Evolutionary conservation across 2,888 invertebrate species (phyloP), one percentile per base, ranked within the genome.

Genomic region (Ornithoptera alexandrae): DNA sequence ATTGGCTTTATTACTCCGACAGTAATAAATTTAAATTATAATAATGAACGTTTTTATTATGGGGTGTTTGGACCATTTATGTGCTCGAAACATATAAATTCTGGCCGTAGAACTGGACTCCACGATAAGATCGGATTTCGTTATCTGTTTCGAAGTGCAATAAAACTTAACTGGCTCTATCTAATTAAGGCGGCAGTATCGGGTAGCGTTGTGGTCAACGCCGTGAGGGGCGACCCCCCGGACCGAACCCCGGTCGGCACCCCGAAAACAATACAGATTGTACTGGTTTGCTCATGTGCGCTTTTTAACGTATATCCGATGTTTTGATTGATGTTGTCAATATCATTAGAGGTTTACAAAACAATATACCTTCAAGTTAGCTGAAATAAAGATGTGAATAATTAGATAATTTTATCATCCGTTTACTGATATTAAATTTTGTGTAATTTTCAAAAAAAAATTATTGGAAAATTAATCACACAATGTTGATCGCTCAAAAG

Each of bases 131-230:
- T 70, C 67, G 57, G 61, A 70, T 70, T 67, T 70, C 70, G 67
- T 60, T 63, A 60, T 67, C 67, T 61, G 42, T 64, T 67, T 56
- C 56, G 70, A 64, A 67, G 60, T 70, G 70, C 70, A 67, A 70
- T 70, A 70, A 70, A 70, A 70, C 67, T 64, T 70, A 70, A 70
- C 67, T 67, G 59, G 59, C 67, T 67, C 67, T 64, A 70, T 70
- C 67, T 64, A 70, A 70, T 70, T 70, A 70, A 64, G 62, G 58
- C 53, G 46, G 59, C 42, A 60, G 70, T 70, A 67, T 70, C 70
- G 67, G 67, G 57, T 70, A 57, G 64, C 70, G 65, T 46, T 68
- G 67, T 65, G 70, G 70, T 70, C 70, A 70, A 15, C 65, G 24
- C 62, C 20, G 56, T 53, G 42, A 64, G 70, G 50, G 46, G 56